These are phyloP conservation scores for Myotis davidii DNA, from an alignment of 2,113 vertebrate genomes.

Conservation along the genomic window DNA sequence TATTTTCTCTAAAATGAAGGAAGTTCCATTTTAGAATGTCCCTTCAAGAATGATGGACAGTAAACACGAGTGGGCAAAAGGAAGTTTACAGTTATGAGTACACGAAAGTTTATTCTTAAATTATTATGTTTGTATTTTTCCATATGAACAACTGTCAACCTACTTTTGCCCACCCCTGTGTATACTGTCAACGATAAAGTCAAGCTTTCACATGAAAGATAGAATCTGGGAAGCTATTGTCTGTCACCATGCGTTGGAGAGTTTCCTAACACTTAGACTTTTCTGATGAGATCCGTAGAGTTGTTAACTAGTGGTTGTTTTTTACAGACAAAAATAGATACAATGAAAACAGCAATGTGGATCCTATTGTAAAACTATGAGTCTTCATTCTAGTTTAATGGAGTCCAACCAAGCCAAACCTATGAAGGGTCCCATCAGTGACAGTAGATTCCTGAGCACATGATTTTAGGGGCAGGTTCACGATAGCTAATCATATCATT, in stretches of 20 bases:
- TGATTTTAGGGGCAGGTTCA: background rate
- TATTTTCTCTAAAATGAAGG: background rate
- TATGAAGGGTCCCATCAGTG: background rate
- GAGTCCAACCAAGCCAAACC: background rate
- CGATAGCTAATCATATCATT: fast-evolving
- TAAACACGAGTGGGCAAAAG: background rate
- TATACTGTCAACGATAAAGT: background rate
- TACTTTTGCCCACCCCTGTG: background rate
- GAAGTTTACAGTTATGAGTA: background rate
- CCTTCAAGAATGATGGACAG: background rate
- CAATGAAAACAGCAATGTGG: background rate
- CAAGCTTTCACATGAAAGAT: background rate
- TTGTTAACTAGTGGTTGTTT: background rate
- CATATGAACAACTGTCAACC: background rate
- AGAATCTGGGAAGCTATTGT: background rate
- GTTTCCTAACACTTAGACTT: background rate
- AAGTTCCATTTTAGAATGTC: background rate
- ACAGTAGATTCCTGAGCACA: background rate
- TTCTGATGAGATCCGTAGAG: background rate
- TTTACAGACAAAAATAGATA: background rate
- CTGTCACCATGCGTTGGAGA: background rate
- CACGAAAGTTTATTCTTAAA: background rate
- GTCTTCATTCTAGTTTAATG: background rate
- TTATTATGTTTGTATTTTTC: background rate
- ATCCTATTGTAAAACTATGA: background rate